Base-by-base conservation (phyloP, 2,797 vertebrate species). In the Staurois parvus region DNA sequence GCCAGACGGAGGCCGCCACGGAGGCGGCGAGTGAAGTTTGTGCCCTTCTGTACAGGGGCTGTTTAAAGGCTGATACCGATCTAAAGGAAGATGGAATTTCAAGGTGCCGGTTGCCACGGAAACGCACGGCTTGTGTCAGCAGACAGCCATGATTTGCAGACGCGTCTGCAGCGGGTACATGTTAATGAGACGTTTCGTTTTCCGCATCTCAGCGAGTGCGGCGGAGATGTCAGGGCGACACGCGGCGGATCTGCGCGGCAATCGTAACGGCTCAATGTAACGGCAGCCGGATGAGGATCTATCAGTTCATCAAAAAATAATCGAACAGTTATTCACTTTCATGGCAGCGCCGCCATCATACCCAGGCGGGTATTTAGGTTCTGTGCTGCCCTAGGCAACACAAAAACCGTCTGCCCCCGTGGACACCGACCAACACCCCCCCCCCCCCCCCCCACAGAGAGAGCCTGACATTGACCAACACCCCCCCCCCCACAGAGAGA, bases 51-150 rank as follows among this genome's bases (percentile, higher is more conserved):
- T 13, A 24, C 59, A 64, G 59, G 59, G 12, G 21, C 59, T 26
- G 59, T 26, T 64, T 64, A 10, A 56, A n/a, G 21, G 59, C 10
- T 26, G 24, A 64, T 64, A 64, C 59, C 59, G 59, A 64, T 64
- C 59, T 64, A 24, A 62, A 12, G n/a, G 59, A 26, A 64, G 59
- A 64, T 64, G 59, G 59, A 64, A 64, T 64, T 64, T 24, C 21
- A 26, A 64, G 59, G 70, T 56, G 28, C 13, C 10, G 29, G 84
- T 81, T 85, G 64, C 84, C 52, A 72, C 69, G 72, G 84, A 69
- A 81, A 85, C 62, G 13, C 28, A 24, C 45, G 8, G 83, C 67
- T 72, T 19, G 45, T 81, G 78, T 70, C 84, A 76, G 78, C 78
- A 85, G 34, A 56, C 37, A 34, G 40, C 19, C 40, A 4, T 26